Percentiles rank a stretch among this genome's conserved stretches.
Evolutionary conservation across 2,888 invertebrate genomes (phyloP).

Genomic region (Antheraea yamamai): DNA sequence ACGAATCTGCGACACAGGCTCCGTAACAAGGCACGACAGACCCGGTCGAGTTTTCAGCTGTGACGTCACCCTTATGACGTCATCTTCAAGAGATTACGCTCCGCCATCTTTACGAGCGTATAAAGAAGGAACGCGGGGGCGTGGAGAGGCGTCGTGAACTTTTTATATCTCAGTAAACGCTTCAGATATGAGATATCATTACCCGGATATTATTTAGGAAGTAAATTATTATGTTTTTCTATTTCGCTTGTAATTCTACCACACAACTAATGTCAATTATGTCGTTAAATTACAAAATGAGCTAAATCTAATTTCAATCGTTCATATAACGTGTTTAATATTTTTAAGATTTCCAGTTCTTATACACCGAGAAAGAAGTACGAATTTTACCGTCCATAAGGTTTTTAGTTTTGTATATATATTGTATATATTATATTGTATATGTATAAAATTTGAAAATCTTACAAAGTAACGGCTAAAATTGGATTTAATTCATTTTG

Average conservation of each 20-base stretch:
- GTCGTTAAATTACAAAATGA: no score
- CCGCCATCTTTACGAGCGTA: slow-evolving; percentile 6
- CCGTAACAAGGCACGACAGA: not conserved
- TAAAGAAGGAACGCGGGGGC: not conserved
- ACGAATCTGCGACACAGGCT: not conserved
- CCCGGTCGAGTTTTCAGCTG: not conserved
- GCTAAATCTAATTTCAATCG: no score
- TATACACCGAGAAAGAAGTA: no score
- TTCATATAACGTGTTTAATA: no score
- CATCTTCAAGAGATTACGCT: not conserved
- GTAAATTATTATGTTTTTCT: not conserved
- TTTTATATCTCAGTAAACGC: slow-evolving; percentile 1
- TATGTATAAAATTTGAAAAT: no score
- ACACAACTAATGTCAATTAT: no score
- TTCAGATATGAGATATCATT: slow-evolving; percentile 5
- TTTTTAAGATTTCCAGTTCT: no score
- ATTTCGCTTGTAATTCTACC: not conserved
- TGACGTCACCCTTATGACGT: slow-evolving; percentile 15
- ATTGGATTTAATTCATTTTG: no score
- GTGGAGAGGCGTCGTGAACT: not conserved
- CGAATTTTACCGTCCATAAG: no score
- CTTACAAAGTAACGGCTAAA: no score
- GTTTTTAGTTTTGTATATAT: no score
- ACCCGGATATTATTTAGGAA: slow-evolving; percentile 1
- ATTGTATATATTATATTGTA: no score